Percentiles rank a stretch among this genome's conserved stretches.
Conservation (phyloP, 1,140 invertebrate genomes). For the Pogonognathellus flavescens region DNA sequence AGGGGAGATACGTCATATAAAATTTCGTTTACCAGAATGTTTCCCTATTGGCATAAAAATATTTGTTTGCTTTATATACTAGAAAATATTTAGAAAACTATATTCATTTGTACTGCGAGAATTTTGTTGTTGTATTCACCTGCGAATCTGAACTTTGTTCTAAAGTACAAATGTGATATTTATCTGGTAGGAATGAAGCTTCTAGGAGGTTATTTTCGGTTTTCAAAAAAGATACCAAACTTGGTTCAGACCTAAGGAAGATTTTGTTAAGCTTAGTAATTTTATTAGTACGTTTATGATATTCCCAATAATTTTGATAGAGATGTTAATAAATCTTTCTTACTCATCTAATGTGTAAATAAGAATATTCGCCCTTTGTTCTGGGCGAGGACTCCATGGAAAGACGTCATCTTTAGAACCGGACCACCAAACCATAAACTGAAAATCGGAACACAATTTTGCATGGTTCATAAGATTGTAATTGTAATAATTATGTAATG, state of each 20-base stretch:
- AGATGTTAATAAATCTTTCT: neutral
- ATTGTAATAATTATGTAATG: neutral
- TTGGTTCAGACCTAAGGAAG: slow-evolving; percentile 52
- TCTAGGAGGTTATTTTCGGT: slow-evolving; percentile 60
- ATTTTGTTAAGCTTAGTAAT: no score
- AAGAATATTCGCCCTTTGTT: slow-evolving; percentile 59
- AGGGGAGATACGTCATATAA: slow-evolving; percentile 47
- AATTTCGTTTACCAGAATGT: slow-evolving; percentile 58
- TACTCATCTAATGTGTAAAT: slow-evolving; percentile 52
- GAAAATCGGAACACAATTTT: neutral
- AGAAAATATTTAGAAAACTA: no score
- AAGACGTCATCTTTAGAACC: slow-evolving; percentile 64
- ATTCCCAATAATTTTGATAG: neutral
- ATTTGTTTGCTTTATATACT: no score
- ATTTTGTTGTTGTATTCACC: neutral
- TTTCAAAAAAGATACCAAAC: slow-evolving; percentile 59
- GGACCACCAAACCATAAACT: slow-evolving; percentile 65
- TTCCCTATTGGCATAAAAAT: slow-evolving; percentile 9
- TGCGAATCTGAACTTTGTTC: slow-evolving; percentile 46
- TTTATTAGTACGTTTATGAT: no score
- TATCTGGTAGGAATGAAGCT: slow-evolving; percentile 52
- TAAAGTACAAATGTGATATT: slow-evolving; percentile 26
- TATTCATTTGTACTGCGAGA: neutral
- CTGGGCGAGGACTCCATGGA: slow-evolving; percentile 64
- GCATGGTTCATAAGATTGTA: neutral